Conservation (phyloP, 2,113 vertebrate genomes). For the Rhinogobius similis region DNA sequence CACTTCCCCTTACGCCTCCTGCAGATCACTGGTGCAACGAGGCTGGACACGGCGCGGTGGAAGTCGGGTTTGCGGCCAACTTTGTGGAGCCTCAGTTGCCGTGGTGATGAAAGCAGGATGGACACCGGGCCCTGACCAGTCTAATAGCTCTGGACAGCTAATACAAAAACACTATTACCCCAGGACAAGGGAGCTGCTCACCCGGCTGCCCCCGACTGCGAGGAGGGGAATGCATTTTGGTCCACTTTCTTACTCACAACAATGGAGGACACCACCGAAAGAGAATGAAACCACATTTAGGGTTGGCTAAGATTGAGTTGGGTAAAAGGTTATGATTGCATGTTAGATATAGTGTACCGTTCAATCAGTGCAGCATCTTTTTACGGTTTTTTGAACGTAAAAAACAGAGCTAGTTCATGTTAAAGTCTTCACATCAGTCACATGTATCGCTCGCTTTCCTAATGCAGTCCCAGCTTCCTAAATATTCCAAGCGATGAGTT, state of each 20-base stretch:
- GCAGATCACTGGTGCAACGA: not conserved
- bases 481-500: no score
- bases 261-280: not conserved
- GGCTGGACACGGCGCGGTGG: slow-evolving; percentile 8
- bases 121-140: slow-evolving; percentile 33
- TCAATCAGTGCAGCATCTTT: not conserved
- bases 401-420: no score
- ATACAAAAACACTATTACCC: slow-evolving; percentile 65
- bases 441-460: no score
- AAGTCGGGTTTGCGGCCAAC: slow-evolving; percentile 23
- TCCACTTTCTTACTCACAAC: not conserved
- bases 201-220: slow-evolving; percentile 28
- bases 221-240: slow-evolving; percentile 36
- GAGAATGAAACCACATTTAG: not conserved
- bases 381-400: no score
- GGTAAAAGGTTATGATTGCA: not conserved
- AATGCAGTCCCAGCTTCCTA: no score
- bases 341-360: not conserved
- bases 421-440: no score
- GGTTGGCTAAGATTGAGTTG: not conserved
- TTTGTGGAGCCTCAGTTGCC: slow-evolving; percentile 4
- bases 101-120: slow-evolving; percentile 43
- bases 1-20: slow-evolving; percentile 1
- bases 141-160: slow-evolving; percentile 64
- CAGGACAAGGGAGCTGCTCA: slow-evolving; percentile 39